Evolutionary conservation across 1,140 invertebrate genomes (phyloP), one percentile per base, ranked within the genome.

Genomic region (Stenopsyche tienmushanensis): DNA sequence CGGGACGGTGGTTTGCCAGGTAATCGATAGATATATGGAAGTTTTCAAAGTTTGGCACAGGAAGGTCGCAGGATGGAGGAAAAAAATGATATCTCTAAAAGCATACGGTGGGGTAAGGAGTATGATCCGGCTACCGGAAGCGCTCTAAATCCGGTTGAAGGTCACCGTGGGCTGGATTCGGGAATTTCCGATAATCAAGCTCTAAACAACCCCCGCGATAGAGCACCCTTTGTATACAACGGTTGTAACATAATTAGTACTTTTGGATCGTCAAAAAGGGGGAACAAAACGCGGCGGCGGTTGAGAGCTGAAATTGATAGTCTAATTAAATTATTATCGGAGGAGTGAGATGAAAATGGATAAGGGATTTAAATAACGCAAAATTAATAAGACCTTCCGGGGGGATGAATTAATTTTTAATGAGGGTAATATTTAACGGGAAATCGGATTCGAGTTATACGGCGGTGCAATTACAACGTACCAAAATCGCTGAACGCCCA

Each of bases 221-320:
- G 34, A n/a, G 34, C 34, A n/a, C 34, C 34, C 34, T 39, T 39
- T 39, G 34, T 39, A 39, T 39, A 39, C n/a, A 39, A 39, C 29
- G 13, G 29, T 34, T 5, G 29, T 34, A 34, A 34, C 13, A 34
- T 13, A 34, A 34, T 47, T 47, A 47, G 17, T 20, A 20, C 17
- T 47, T 47, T 47, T 20, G 44, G 18, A 39, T n/a, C 44, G 17
- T 7, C 44, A 47, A 47, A 15, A 39, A 39, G n/a, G 7, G 34
- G 34, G n/a, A 39, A 39, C n/a, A 7, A 8, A 34, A 34, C 29
- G 29, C 5, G 29, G 29, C 5, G 29, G 29, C 5, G 29, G 29
- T n/a, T n/a, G n/a, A n/a, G n/a, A n/a, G n/a, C n/a, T n/a, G 44
- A 47, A 47, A 47, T 15, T 20, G 44, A 47, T 47, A 47, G 44